Percentiles rank a stretch among this genome's conserved stretches.
Evolutionary conservation across 2,113 vertebrate genomes (phyloP).

Genomic region (Hepsetus odoe): DNA sequence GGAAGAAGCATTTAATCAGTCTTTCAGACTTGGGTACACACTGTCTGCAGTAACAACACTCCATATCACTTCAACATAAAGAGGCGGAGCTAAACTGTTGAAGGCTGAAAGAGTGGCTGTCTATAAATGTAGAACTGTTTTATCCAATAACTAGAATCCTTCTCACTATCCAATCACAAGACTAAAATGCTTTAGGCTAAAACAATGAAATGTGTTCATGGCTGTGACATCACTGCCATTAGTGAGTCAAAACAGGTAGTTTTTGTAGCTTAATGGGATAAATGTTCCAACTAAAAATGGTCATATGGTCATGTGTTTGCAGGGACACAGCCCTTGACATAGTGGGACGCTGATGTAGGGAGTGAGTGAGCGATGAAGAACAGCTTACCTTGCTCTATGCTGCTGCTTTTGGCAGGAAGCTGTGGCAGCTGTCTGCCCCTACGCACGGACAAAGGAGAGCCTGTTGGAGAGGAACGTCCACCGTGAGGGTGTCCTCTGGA

Average conservation of each 20-base stretch:
- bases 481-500: conserved; percentile 83
- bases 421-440: conserved; percentile 93
- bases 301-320: background rate
- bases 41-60: background rate
- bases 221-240: background rate
- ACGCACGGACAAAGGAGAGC: conserved; percentile 82
- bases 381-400: conserved; percentile 90
- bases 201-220: background rate
- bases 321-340: too few species aligned
- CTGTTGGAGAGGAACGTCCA: conserved; percentile 82
- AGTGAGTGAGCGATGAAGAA: background rate
- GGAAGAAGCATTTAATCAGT: too few species aligned
- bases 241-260: background rate
- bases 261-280: background rate
- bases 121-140: too few species aligned
- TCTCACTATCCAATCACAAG: too few species aligned
- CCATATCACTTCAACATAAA: background rate
- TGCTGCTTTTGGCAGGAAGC: conserved; percentile 91
- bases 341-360: too few species aligned
- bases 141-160: too few species aligned
- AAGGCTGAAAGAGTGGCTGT: too few species aligned
- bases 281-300: too few species aligned
- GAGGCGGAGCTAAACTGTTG: too few species aligned
- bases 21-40: too few species aligned
- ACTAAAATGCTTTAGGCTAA: too few species aligned